A percentile compares a stretch with the other conserved stretches of the same genome.
phyloP scores from a whole-genome alignment of 2,888 invertebrate genomes.

The Polia nebulosa region DNA sequence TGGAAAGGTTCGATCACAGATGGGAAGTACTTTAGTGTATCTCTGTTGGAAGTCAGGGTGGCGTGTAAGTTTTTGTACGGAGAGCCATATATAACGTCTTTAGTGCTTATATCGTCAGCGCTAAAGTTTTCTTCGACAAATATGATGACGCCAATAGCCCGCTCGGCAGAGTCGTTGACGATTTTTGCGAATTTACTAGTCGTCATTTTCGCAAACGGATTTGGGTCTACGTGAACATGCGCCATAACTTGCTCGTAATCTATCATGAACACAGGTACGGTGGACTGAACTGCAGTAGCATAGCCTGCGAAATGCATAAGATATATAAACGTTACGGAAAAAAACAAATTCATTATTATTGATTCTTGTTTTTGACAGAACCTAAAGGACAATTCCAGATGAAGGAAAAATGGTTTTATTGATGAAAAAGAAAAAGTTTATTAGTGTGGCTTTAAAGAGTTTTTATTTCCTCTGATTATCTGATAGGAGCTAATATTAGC shows the following conservation, averaged over 20 bases:
- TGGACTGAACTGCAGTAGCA: conserved; percentile 59
- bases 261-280: conserved; percentile 77
- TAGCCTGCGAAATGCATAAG: conserved; percentile 29
- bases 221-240: conserved; percentile 62
- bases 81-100: conserved; percentile 71
- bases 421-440: conserved; percentile 8
- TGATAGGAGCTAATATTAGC: no score
- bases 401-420: not conserved
- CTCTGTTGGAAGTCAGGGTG: conserved; percentile 68
- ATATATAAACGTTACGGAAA: conserved; percentile 23
- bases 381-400: not conserved
- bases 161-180: conserved; percentile 67
- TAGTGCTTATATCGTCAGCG: conserved; percentile 77
- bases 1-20: conserved; percentile 75
- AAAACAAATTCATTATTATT: conserved; percentile 29
- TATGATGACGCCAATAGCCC: conserved; percentile 71
- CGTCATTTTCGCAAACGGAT: conserved; percentile 75
- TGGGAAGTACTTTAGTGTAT: conserved; percentile 77
- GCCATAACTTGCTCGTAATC: conserved; percentile 71
- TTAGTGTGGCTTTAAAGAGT: not conserved
- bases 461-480: not conserved
- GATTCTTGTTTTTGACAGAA: conserved; percentile 7
- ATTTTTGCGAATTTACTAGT: conserved; percentile 71
- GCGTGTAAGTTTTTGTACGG: conserved; percentile 73
- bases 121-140: conserved; percentile 80